Conservation (phyloP, 2,888 invertebrate genomes). For the Zygothrica quintamaculata region DNA sequence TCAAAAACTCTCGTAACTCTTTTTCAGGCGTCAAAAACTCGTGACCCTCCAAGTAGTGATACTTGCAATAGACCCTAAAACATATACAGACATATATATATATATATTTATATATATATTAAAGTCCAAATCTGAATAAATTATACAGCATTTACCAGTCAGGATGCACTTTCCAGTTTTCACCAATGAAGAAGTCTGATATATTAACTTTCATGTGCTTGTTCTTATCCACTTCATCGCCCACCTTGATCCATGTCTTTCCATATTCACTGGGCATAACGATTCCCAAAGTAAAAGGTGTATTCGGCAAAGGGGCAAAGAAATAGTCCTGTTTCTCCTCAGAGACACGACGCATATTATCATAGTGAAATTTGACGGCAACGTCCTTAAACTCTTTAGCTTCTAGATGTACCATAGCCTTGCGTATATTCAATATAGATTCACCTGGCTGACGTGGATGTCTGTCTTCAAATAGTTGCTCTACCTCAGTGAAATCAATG, state of each 20-base stretch:
- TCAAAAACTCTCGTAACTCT: constrained; percentile 91
- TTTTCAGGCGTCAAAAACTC: constrained; percentile 90
- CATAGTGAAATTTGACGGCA: constrained; percentile 92
- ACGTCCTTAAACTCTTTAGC: constrained; percentile 88
- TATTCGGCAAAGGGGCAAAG: constrained; percentile 91
- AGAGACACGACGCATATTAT: constrained; percentile 93
- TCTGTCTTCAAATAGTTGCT: constrained; percentile 90
- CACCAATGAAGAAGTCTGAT: constrained; percentile 89
- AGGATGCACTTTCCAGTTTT: constrained; percentile 92
- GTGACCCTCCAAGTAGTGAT: constrained; percentile 92
- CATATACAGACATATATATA: too few relatives aligned
- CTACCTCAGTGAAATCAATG: constrained; percentile 97
- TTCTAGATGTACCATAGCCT: constrained; percentile 89
- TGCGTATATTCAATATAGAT: constrained; percentile 86
- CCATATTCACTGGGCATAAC: constrained; percentile 92
- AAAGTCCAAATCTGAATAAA: too few relatives aligned
- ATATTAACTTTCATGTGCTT: constrained; percentile 89
- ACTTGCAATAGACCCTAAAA: constrained; percentile 93
- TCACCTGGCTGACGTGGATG: constrained; percentile 88
- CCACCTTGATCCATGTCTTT: constrained; percentile 87
- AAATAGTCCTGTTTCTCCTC: constrained; percentile 93
- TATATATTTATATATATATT: too few relatives aligned
- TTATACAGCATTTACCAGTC: constrained; percentile 90
- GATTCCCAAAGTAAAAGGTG: constrained; percentile 94
- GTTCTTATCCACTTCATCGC: constrained; percentile 90